Conservation (phyloP, 2,888 invertebrate genomes). For the Clitarchus hookeri region DNA sequence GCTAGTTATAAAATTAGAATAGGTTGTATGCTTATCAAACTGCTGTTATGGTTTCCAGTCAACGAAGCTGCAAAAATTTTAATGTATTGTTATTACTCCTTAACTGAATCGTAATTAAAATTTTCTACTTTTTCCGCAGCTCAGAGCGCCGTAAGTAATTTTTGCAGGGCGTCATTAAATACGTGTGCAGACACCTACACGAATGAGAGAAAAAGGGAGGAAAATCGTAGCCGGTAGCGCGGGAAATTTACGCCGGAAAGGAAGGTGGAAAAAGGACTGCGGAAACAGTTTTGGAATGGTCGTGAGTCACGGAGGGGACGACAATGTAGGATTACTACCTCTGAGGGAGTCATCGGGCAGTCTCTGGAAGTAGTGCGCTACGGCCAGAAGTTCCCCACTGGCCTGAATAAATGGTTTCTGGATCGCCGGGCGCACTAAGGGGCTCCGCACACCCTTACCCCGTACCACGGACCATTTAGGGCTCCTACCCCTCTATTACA, state of each 20-base stretch:
- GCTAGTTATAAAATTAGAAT: too few species aligned
- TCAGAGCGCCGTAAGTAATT: too few species aligned
- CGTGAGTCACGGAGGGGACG: not conserved
- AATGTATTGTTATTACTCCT: too few species aligned
- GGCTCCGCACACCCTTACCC: not conserved
- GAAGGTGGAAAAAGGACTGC: not conserved
- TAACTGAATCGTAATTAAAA: too few species aligned
- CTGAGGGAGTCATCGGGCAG: not conserved
- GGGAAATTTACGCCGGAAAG: not conserved
- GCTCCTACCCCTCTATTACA: not conserved
- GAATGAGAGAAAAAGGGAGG: too few species aligned
- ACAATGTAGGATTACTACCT: not conserved
- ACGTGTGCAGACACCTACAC: too few species aligned
- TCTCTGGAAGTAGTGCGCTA: not conserved
- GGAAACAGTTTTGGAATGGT: not conserved
- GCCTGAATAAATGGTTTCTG: slow-evolving; percentile 6
- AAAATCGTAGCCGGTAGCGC: not conserved
- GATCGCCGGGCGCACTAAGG: not conserved
- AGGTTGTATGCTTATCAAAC: too few species aligned
- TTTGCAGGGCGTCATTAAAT: too few species aligned
- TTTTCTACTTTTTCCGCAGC: too few species aligned
- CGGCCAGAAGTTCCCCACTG: not conserved
- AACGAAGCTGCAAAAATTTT: too few species aligned
- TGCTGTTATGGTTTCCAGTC: too few species aligned
- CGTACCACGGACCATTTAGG: not conserved